Conservation (phyloP, 2,888 invertebrate species). For the Plebejus melissa region DNA sequence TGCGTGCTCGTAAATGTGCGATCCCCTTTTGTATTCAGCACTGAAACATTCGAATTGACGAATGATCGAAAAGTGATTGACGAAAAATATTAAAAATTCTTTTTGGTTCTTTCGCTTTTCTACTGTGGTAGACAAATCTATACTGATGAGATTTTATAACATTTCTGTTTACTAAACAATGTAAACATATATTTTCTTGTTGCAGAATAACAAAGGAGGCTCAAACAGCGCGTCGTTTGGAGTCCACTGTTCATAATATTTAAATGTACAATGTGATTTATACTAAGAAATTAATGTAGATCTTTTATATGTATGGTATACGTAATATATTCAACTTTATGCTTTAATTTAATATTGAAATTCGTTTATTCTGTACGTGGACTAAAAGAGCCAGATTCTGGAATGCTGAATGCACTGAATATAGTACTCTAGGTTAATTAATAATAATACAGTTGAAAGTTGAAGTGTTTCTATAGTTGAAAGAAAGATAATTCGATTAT, state of each 20-base stretch:
- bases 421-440: not conserved
- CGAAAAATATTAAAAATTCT: too few species aligned
- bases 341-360: not conserved
- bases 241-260: not conserved
- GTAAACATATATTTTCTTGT: not conserved
- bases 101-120: too few species aligned
- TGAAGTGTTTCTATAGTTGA: too few species aligned
- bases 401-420: not conserved
- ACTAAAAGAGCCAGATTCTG: not conserved
- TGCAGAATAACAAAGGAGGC: not conserved
- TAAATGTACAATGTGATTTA: not conserved
- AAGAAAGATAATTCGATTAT: not conserved
- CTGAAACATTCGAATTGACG: too few species aligned
- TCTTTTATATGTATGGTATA: slow-evolving; percentile 9
- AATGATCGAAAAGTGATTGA: too few species aligned
- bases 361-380: not conserved
- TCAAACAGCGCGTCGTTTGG: not conserved
- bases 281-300: not conserved
- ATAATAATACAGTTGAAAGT: too few species aligned
- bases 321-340: not conserved
- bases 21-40: too few species aligned
- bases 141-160: too few species aligned
- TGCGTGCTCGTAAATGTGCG: too few species aligned
- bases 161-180: too few species aligned
- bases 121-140: too few species aligned